Base-by-base conservation (phyloP, 2,888 invertebrate genomes). In the Trisateles emortualis region DNA sequence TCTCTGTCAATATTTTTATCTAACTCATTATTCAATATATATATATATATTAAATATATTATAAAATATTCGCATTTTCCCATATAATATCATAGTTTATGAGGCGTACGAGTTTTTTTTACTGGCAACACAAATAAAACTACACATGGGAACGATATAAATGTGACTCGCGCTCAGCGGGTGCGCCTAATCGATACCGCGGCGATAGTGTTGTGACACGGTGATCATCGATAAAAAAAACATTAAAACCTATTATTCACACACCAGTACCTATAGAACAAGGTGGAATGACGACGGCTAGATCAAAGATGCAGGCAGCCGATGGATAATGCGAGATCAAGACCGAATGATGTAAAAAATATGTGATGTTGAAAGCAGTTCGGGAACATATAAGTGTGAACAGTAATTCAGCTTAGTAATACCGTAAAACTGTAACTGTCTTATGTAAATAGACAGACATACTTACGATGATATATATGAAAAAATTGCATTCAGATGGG, bases 131-230 rank as follows among this genome's bases (percentile, higher is more conserved):
- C 56, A 64, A 77, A 72, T 69, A 71, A 65, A 72, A 73, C 71
- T 72, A 78, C 73, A 65, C 45, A 60, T 56, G 66, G 62, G 63
- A 63, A 64, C 45, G 62, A 59, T 49, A 64, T 72, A 68, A 72
- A 75, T 63, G 62, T 72, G 74, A 70, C 65, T 72, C 69, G 42
- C 35, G 68, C 77, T 58, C 79, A 66, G 74, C 78, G 66, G 74
- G 78, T 46, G 52, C 48, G 52, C 66, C 63, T 60, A 68, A 62
- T 59, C 60, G 68, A 59, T 63, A 47, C 52, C 47, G 49, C 6
- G 32, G n/a, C 19, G 29, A 33, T 59, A 61, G 54, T 48, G 61
- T 1, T 58, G 68, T 16, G 13, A 1, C 0, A 17, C 0, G 5
- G 41, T 4, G 1, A 6, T 1, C 24, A 44, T 43, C 39, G 43